Evolutionary conservation across 2,113 vertebrate genomes (phyloP).

Genomic region (Callocephalon fimbriatum): DNA sequence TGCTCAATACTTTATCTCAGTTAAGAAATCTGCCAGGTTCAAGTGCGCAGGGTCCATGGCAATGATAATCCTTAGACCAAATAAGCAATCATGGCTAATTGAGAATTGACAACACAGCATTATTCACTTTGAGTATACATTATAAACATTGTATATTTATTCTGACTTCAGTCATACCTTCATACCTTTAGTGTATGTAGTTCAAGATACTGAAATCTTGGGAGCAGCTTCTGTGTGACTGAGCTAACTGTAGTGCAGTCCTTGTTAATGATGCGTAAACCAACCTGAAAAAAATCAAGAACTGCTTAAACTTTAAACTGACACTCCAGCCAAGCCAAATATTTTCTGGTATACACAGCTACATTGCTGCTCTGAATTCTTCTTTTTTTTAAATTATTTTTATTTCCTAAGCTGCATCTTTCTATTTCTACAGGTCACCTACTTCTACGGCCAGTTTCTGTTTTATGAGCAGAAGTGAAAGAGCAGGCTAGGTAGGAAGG

Average conservation of each 20-base stretch:
- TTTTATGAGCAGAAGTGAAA: neutral
- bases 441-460: neutral
- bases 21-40: neutral
- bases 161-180: neutral
- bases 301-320: slow-evolving; percentile 41
- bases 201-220: neutral
- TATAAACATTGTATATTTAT: neutral
- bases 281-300: slow-evolving; percentile 56
- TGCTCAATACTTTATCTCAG: neutral
- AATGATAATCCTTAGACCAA: neutral
- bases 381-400: neutral
- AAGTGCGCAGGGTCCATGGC: neutral
- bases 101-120: neutral
- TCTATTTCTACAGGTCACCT: neutral
- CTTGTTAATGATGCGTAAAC: slow-evolving; percentile 62
- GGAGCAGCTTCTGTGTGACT: slow-evolving; percentile 55
- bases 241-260: neutral
- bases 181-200: neutral
- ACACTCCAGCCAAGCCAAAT: slow-evolving; percentile 45
- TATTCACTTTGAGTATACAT: slow-evolving; percentile 13
- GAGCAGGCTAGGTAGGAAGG: neutral
- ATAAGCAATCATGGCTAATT: neutral
- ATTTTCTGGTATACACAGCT: neutral
- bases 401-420: neutral
- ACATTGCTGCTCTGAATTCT: neutral